A percentile compares a stretch with the other conserved stretches of the same genome.
phyloP scores from a whole-genome alignment of 2,113 vertebrate genomes.

The Pachypanchax playfairii region DNA sequence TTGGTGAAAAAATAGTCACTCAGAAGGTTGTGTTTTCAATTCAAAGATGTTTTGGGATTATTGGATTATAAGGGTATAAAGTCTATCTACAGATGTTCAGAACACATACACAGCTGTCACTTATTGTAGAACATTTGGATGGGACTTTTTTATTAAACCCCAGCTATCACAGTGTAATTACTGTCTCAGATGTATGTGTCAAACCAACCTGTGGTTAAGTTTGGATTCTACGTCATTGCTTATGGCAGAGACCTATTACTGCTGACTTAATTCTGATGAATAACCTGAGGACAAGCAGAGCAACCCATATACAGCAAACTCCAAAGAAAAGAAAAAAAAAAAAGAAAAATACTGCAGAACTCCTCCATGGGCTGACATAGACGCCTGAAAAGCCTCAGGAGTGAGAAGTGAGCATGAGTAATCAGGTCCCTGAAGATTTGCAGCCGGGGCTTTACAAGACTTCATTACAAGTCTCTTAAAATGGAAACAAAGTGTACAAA shows the following conservation, averaged over 20 bases:
- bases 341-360: constrained; percentile 12
- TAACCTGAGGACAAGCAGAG: constrained; percentile 13
- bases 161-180: constrained; percentile 4
- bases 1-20: no score
- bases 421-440: constrained; percentile 24
- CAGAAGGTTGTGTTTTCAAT: no score
- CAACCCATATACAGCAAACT: constrained; percentile 48
- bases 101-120: neutral
- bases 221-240: neutral
- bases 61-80: neutral
- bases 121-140: neutral
- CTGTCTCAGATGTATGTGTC: constrained; percentile 1
- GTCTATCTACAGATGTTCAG: neutral
- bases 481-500: constrained; percentile 18
- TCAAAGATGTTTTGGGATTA: no score
- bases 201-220: constrained; percentile 18
- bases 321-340: no score
- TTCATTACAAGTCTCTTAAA: constrained; percentile 15
- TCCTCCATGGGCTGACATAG: constrained; percentile 21
- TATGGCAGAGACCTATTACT: constrained; percentile 25
- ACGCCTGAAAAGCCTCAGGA: constrained; percentile 6
- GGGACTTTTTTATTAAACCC: neutral
- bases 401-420: constrained; percentile 13
- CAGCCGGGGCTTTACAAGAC: constrained; percentile 9
- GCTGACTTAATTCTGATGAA: constrained; percentile 44